Conservation (phyloP, 2,113 vertebrate species). For the Bostrychus sinensis region DNA sequence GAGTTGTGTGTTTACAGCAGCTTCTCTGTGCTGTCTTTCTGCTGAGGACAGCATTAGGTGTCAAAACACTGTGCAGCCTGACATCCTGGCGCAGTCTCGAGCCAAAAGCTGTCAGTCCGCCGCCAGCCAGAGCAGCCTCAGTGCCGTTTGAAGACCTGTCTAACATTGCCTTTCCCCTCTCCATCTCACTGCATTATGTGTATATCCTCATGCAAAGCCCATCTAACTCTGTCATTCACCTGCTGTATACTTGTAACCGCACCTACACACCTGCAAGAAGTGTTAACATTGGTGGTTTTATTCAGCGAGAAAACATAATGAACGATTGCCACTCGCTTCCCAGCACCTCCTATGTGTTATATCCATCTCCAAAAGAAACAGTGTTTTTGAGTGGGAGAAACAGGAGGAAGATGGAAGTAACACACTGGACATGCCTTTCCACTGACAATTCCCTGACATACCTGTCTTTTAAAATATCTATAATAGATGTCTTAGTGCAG, state of each 20-base stretch:
- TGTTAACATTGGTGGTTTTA: constrained; percentile 36
- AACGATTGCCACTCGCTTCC: constrained; percentile 22
- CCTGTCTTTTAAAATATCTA: constrained; percentile 56
- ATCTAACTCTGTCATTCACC: constrained; percentile 62
- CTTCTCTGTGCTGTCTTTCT: constrained; percentile 48
- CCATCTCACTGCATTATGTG: constrained; percentile 66
- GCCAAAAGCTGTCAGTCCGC: constrained; percentile 70
- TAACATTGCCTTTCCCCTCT: constrained; percentile 54
- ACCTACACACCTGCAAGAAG: constrained; percentile 17
- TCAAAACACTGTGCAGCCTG: constrained; percentile 67
- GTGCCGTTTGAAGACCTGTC: constrained; percentile 70
- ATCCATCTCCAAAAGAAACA: constrained; percentile 29
- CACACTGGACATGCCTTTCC: constrained; percentile 37
- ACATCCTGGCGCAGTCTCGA: constrained; percentile 68
- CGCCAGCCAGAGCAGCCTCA: constrained; percentile 47
- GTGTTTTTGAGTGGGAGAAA: constrained; percentile 15
- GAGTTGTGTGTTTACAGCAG: constrained; percentile 61
- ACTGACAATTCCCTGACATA: constrained; percentile 63
- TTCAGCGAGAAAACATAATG: constrained; percentile 47
- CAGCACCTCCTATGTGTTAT: constrained; percentile 8
- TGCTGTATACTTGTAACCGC: constrained; percentile 19
- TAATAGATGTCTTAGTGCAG: constrained; percentile 47
- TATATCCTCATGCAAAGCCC: constrained; percentile 66
- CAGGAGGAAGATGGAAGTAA: constrained; percentile 45
- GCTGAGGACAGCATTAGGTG: constrained; percentile 74